Conservation (phyloP, 1,140 invertebrate species). For the Nomia melanderi region DNA sequence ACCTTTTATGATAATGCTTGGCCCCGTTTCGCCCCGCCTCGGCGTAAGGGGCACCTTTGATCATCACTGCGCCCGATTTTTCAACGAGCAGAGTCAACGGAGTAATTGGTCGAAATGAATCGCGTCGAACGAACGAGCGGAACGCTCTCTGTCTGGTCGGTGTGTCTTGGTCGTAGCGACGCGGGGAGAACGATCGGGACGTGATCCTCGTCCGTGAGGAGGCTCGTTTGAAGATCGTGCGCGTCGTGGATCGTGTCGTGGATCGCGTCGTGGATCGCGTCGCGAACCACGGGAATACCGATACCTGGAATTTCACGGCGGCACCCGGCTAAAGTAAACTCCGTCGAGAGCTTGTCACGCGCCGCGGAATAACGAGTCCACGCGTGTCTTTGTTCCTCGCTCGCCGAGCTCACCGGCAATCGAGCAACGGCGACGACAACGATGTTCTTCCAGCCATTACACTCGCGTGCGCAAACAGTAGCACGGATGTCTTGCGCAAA, state of each 20-base stretch:
- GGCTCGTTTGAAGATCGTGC: no score
- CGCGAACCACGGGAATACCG: background rate
- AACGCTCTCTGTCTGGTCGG: background rate
- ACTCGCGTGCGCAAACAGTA: constrained; percentile 14
- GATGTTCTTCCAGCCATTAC: constrained; percentile 1
- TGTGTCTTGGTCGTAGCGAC: background rate
- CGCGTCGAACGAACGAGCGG: background rate
- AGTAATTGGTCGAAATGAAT: constrained; percentile 11
- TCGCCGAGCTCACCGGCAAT: constrained; percentile 20
- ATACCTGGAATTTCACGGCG: constrained; percentile 1
- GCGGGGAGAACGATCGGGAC: background rate
- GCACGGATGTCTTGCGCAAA: constrained; percentile 19
- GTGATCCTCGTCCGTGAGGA: no score
- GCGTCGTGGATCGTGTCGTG: background rate
- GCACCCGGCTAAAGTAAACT: constrained; percentile 14
- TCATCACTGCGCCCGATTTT: constrained; percentile 19
- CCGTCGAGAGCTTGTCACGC: constrained; percentile 13
- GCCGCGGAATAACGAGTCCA: constrained; percentile 17
- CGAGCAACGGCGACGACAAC: constrained; percentile 3
- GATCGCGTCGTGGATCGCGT: background rate
- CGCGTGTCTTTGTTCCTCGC: constrained; percentile 32
- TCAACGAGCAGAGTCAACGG: background rate
- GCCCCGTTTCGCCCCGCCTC: constrained; percentile 19
- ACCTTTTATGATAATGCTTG: constrained; percentile 57
- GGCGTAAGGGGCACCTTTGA: constrained; percentile 27